Percentiles rank a stretch among this genome's conserved stretches.
These are phyloP conservation scores for Xenops minutus DNA, from an alignment of 2,797 vertebrate genomes.

Conservation along the genomic window DNA sequence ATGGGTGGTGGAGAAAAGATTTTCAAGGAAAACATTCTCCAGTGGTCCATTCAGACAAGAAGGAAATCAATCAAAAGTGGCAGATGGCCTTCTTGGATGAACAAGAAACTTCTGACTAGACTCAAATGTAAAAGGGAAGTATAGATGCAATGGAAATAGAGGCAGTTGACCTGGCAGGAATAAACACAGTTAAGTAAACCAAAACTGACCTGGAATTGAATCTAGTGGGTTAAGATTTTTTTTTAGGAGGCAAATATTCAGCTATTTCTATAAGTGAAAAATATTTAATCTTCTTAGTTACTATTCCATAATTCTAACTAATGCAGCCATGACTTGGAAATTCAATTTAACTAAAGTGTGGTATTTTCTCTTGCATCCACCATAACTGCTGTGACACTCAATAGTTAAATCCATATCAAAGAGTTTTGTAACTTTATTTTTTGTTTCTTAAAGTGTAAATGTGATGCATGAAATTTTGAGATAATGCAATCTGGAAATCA, in stretches of 20 bases:
- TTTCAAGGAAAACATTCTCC: not conserved
- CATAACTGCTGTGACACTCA: not conserved
- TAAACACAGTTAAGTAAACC: not conserved
- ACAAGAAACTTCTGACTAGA: not conserved
- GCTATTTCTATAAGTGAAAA: not conserved
- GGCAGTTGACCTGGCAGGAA: not conserved
- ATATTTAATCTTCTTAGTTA: not conserved
- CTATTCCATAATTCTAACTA: not conserved
- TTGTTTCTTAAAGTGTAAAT: slow-evolving; percentile 52
- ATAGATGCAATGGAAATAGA: not conserved
- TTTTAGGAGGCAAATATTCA: not conserved
- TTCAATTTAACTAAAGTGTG: not conserved
- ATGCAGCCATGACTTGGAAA: not conserved
- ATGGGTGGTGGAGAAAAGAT: not conserved
- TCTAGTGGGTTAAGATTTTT: not conserved
- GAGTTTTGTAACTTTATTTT: slow-evolving; percentile 19
- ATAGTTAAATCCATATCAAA: not conserved
- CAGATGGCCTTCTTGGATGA: not conserved
- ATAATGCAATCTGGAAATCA: slow-evolving; percentile 54
- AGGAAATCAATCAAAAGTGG: not conserved
- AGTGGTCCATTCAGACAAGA: not conserved
- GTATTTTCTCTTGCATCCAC: not conserved
- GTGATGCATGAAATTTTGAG: slow-evolving; percentile 55
- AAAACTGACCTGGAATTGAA: not conserved
- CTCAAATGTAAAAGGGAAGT: not conserved